Evolutionary conservation across 2,113 vertebrate genomes (phyloP), one percentile per base, ranked within the genome.

Genomic region (Mohoua ochrocephala): DNA sequence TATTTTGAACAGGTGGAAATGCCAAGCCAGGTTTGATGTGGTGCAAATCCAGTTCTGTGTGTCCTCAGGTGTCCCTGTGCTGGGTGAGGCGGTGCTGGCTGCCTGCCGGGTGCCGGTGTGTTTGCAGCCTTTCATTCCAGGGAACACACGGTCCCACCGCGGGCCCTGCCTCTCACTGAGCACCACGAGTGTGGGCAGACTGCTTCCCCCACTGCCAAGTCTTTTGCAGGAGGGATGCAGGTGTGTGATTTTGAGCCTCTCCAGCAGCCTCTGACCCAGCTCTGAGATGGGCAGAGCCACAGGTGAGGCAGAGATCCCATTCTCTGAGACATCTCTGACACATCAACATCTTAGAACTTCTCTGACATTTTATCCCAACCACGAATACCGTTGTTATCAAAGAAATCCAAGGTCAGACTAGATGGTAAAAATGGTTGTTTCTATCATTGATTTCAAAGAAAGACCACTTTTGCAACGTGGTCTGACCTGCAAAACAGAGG

Each of bases 141-240:
- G 42, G 26, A 56, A 41, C 28, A 23, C 23, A 10, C 18, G 13
- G n/a, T 71, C 31, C 39, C 2, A 0, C 24, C 33, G 10, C 12
- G 26, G 41, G 35, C n/a, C 3, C 21, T 39, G 59, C 35, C 17
- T 54, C 31, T 37, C n/a, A 0, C 7, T 3, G 7, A 70, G 44
- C 56, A 23, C 42, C 2, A 2, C 8, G 21, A 63, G 24, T 2
- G 0, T 5, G 30, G 24, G 16, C 27, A 64, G 15, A 21, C 28
- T 26, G 23, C 44, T 26, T n/a, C 30, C 17, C 50, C 10, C 6
- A 5, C 9, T 59, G 54, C 19, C 0, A 1, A 41, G 19, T 13
- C 39, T 49, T 41, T 37, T 49, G 27, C 27, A 80, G 64, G n/a
- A 57, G 57, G 26, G 23, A n/a, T 71, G 39, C 39, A 60, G 39